Percentiles rank a stretch among this genome's conserved stretches.
Conservation (phyloP, 2,888 invertebrate genomes). For the Tipula unca region DNA sequence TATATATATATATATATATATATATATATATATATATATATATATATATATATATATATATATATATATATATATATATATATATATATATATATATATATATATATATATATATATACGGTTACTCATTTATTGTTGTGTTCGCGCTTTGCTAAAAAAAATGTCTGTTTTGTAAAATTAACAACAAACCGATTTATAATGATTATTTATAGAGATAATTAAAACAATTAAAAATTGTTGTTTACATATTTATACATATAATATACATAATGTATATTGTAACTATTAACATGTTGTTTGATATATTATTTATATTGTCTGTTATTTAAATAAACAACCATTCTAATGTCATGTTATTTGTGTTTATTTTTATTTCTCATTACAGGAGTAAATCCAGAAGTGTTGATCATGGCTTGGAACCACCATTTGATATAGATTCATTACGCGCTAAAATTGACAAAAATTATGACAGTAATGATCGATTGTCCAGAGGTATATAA, state of each 20-base stretch:
- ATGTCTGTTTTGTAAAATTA: not conserved
- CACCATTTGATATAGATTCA: slow-evolving; percentile 78
- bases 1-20: no score
- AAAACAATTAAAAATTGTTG: not conserved
- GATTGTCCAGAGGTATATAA: slow-evolving; percentile 45
- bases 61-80: no score
- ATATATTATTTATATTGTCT: not conserved
- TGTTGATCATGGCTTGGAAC: slow-evolving; percentile 80
- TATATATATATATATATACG: no score
- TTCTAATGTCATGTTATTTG: not conserved
- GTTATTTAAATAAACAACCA: not conserved
- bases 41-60: no score
- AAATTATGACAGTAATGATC: slow-evolving; percentile 70
- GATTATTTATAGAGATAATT: not conserved
- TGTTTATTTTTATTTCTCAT: not conserved
- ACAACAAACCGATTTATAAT: not conserved
- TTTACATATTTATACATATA: not conserved
- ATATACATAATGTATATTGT: not conserved
- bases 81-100: no score
- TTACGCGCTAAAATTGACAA: slow-evolving; percentile 80
- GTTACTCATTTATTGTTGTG: not conserved
- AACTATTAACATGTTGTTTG: not conserved
- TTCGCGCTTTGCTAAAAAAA: not conserved
- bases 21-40: no score
- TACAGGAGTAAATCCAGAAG: slow-evolving; percentile 85